Conservation (phyloP, 1,140 invertebrate species). For the Brachionus manjavacas region DNA sequence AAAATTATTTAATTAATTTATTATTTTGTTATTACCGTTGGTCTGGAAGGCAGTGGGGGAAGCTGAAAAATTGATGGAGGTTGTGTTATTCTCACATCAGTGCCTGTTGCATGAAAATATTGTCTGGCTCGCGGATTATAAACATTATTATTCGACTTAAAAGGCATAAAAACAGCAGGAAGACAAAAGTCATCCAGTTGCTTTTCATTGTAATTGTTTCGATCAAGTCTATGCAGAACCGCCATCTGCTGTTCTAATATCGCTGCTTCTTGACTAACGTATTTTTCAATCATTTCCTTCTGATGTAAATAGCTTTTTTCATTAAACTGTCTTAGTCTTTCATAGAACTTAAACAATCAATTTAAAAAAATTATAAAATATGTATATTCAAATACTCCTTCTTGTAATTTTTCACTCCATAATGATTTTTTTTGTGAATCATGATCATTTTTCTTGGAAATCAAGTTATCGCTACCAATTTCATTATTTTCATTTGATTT, state of each 20-base stretch:
- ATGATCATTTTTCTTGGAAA: not conserved
- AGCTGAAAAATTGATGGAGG: slow-evolving; percentile 53
- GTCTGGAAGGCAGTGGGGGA: slow-evolving; percentile 48
- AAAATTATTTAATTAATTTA: not conserved
- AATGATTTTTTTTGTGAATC: not conserved
- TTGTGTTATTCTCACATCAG: slow-evolving; percentile 50
- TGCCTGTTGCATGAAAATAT: slow-evolving; percentile 53
- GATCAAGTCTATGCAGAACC: slow-evolving; percentile 18
- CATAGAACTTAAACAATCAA: not conserved
- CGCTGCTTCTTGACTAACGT: not conserved
- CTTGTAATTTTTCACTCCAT: not conserved
- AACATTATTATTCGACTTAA: slow-evolving; percentile 46
- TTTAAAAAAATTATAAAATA: not conserved
- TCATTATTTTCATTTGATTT: not conserved
- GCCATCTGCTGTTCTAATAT: slow-evolving; percentile 37
- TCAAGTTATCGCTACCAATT: not conserved
- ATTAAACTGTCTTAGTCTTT: not conserved
- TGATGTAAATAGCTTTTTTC: slow-evolving; percentile 25
- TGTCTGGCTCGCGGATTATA: slow-evolving; percentile 53
- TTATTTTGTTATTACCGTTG: not conserved
- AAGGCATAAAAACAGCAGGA: slow-evolving; percentile 54
- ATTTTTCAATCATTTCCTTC: slow-evolving; percentile 21
- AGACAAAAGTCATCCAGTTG: slow-evolving; percentile 45
- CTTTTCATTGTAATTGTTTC: not conserved
- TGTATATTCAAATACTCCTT: not conserved